Base-by-base conservation (phyloP, 2,797 vertebrate species). In the Muscicapa striata region DNA sequence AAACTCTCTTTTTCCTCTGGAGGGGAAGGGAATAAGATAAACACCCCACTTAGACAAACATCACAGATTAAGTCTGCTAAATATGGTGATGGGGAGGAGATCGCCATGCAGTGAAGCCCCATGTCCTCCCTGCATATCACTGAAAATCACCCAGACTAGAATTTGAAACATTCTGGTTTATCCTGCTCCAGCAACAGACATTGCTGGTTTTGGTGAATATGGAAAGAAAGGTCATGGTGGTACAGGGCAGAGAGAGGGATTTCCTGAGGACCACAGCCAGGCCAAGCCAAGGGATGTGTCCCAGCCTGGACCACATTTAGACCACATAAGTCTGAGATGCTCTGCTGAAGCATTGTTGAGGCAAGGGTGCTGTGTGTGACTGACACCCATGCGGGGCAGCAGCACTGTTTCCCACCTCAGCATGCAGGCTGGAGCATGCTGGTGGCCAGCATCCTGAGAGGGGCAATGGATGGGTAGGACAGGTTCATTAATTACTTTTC, bases 391-490 rank as follows among this genome's bases (percentile, higher is more conserved):
- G 24, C 3, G 3, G 38, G 43, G 36, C 72, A 57, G 36, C 0
- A 0, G 41, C 0, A 0, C 1, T 3, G 34, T 48, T 0, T 1
- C 45, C 36, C 27, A 32, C 55, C 80, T 73, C 0, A 0, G 32
- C 24, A 41, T 32, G 40, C 0, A 0, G 75, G 32, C 72, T 67
- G 84, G 54, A 40, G 45, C 43, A 4, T 1, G 4, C 40, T 58
- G 59, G 66, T 62, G 76, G 49, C 46, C 5, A 7, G 32, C n/a
- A 32, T 36, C 41, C 45, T 0, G 8, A 43, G 54, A 70, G 41
- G 22, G 29, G 19, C 18, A 0, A 12, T n/a, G 49, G 78, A 24
- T 72, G 46, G 36, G 27, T 27, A 70, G 15, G 52, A 70, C 41
- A 46, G 29, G 40, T 76, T 79, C 17, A 48, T 90, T 80, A 76